Evolutionary conservation across 92 coral and sea anemone genomes (phyloP).

Genomic region (Phenganax stokvisi): DNA sequence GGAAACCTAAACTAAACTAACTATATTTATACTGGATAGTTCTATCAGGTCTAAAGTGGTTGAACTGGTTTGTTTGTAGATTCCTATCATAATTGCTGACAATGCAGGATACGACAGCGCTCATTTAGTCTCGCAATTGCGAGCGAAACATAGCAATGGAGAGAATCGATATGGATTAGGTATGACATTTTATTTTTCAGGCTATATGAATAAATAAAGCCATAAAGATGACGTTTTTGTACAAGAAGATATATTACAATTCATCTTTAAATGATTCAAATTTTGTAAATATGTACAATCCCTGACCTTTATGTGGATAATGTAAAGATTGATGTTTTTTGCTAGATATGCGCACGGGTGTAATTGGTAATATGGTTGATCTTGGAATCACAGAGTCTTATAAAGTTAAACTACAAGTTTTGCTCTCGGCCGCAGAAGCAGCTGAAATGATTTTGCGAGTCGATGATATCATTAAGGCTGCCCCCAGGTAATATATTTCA

Average conservation of each 20-base stretch:
- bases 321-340: conserved; percentile 41
- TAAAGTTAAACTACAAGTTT: conserved; percentile 86
- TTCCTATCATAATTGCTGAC: conserved; percentile 96
- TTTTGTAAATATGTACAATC: too few species aligned
- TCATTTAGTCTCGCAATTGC: conserved; percentile 81
- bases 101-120: conserved; percentile 99
- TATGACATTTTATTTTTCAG: conserved; percentile 21
- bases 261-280: too few species aligned
- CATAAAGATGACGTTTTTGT: too few species aligned
- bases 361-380: conserved; percentile 84
- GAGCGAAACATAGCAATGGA: conserved; percentile 95
- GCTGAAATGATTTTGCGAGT: conserved; percentile 97
- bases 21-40: too few species aligned
- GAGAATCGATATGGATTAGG: conserved; percentile 78
- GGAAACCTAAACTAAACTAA: too few species aligned
- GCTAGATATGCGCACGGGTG: conserved; percentile 78
- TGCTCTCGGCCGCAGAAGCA: conserved; percentile 92
- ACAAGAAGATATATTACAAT: too few species aligned
- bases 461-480: conserved; percentile 91
- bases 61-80: conserved; percentile 37
- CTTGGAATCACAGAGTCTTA: conserved; percentile 95
- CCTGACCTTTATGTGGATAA: conserved; percentile 53
- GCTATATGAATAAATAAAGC: too few species aligned
- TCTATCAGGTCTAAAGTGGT: background rate
- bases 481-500: conserved; percentile 68